These are phyloP conservation scores for Heliconius congener DNA, from an alignment of 1,140 invertebrate species.

Conservation along the genomic window DNA sequence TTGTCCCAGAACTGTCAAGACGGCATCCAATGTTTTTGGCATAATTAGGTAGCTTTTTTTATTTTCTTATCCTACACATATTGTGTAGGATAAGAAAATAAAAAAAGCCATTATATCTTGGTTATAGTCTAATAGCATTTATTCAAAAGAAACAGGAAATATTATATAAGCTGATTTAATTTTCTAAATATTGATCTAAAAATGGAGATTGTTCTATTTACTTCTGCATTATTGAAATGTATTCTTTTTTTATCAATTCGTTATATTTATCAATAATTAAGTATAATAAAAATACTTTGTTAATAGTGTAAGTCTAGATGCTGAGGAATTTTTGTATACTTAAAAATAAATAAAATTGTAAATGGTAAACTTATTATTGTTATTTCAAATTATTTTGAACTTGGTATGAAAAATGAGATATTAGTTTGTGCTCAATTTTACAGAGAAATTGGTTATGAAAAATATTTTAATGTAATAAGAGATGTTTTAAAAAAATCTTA, in stretches of 20 bases:
- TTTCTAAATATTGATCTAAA: too few relatives aligned
- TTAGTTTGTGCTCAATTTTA: constrained; percentile 3
- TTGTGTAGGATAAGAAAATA: too few relatives aligned
- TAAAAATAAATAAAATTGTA: background rate
- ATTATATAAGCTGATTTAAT: too few relatives aligned
- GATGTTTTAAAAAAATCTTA: background rate
- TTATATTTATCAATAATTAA: constrained; percentile 30
- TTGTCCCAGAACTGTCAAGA: too few relatives aligned
- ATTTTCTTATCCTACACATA: too few relatives aligned
- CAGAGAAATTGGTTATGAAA: background rate
- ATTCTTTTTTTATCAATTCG: constrained; percentile 21
- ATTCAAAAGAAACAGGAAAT: too few relatives aligned
- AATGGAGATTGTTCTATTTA: too few relatives aligned
- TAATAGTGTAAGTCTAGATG: constrained; percentile 31
- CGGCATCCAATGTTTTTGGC: too few relatives aligned
- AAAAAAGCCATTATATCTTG: too few relatives aligned
- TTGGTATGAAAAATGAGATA: background rate
- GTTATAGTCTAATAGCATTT: too few relatives aligned
- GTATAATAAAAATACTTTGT: background rate
- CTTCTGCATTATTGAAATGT: constrained; percentile 16
- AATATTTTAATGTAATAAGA: background rate
- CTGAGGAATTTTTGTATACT: constrained; percentile 8
- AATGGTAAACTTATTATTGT: background rate
- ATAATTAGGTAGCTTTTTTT: too few relatives aligned
- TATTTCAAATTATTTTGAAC: background rate